phyloP scores from a whole-genome alignment of 2,797 vertebrate species.

The Coreius guichenoti region DNA sequence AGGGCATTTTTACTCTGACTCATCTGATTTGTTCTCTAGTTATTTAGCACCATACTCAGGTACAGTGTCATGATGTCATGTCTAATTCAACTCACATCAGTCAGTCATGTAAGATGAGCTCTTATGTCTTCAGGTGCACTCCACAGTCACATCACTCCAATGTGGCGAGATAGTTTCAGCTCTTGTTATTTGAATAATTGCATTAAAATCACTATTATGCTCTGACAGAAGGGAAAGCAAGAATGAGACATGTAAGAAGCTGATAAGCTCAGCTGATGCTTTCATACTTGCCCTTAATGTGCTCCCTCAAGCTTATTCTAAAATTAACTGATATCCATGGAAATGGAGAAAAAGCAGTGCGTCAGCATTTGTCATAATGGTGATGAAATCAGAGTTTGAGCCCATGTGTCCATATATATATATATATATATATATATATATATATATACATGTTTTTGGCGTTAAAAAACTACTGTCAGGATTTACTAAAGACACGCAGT shows the following conservation, averaged over 20 bases:
- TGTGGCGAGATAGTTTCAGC: conserved; percentile 24
- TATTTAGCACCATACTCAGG: neutral
- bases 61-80: conserved; percentile 15
- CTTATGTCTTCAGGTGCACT: conserved; percentile 25
- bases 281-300: conserved; percentile 33
- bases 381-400: conserved; percentile 39
- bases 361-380: conserved; percentile 36
- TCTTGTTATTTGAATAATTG: conserved; percentile 43
- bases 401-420: conserved; percentile 5
- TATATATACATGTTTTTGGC: too few relatives aligned
- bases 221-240: conserved; percentile 33
- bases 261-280: conserved; percentile 13
- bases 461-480: too few relatives aligned
- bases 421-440: too few relatives aligned
- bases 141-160: conserved; percentile 1
- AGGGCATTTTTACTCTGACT: neutral
- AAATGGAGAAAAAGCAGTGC: conserved; percentile 27
- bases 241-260: conserved; percentile 21
- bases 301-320: conserved; percentile 20
- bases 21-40: neutral
- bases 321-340: conserved; percentile 39
- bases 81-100: conserved; percentile 1
- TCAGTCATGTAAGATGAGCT: conserved; percentile 10
- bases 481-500: too few relatives aligned
- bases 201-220: conserved; percentile 36